A percentile compares a stretch with the other conserved stretches of the same genome.
Conservation (phyloP, 35 echinoderm and acorn worm genomes). For the Ophioderma brevispina region DNA sequence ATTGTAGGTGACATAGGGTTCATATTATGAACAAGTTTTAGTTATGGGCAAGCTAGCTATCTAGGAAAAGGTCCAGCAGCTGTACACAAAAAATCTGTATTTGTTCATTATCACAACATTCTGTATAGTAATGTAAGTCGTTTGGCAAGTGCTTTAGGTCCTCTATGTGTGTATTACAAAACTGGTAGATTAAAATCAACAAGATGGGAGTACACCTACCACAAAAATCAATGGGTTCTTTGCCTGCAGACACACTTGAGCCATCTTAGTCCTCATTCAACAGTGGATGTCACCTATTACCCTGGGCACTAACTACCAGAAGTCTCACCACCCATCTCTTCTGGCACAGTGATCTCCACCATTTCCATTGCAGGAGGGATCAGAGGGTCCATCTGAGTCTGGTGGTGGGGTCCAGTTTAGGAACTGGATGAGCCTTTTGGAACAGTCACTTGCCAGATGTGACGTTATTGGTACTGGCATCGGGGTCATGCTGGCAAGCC, state of each 20-base stretch:
- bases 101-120: no score
- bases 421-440: conserved; percentile 87
- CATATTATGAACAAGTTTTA: no score
- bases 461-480: conserved; percentile 54
- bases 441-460: conserved; percentile 72
- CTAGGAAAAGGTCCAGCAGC: no score
- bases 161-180: no score
- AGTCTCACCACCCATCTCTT: conserved; percentile 76
- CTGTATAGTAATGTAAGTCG: no score
- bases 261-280: conserved; percentile 97
- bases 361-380: conserved; percentile 33
- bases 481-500: conserved; percentile 88
- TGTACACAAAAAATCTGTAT: no score
- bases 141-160: no score
- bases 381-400: conserved; percentile 50
- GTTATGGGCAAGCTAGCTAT: no score
- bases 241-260: conserved; percentile 90
- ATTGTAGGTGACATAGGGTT: no score
- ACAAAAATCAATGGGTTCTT: conserved; percentile 93
- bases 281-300: conserved; percentile 59
- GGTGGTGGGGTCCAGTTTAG: conserved; percentile 74
- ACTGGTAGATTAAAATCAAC: no score
- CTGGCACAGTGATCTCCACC: conserved; percentile 50
- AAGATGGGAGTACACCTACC: conserved; percentile 35
- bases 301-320: conserved; percentile 94